Evolutionary conservation across 2,797 vertebrate genomes (phyloP).

Genomic region (Falco peregrinus): DNA sequence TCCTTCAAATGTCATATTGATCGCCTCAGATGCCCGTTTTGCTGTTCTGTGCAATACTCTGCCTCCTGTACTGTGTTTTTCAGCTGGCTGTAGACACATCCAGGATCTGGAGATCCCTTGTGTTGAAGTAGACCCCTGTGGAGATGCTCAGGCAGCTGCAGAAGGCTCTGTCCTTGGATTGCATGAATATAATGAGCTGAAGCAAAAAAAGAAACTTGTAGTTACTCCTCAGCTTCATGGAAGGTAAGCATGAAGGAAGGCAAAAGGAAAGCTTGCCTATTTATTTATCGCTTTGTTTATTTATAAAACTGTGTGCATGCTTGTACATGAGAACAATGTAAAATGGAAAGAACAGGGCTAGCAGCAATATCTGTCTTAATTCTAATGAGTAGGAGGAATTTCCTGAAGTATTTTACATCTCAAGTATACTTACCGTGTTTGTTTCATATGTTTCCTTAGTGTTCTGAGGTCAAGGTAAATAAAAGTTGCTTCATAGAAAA

Average conservation of each 20-base stretch:
- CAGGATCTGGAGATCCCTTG: constrained; percentile 89
- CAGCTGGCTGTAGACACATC: constrained; percentile 88
- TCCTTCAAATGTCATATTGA: not conserved
- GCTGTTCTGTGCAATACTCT: not conserved
- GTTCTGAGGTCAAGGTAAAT: not conserved
- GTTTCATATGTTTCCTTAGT: not conserved
- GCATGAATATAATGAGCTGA: constrained; percentile 90
- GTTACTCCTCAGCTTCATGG: constrained; percentile 83
- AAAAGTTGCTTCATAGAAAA: not conserved
- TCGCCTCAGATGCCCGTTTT: not conserved
- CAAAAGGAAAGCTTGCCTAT: not conserved
- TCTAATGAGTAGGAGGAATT: not conserved
- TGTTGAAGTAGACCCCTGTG: constrained; percentile 92
- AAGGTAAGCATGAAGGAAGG: too few relatives aligned
- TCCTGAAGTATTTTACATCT: not conserved
- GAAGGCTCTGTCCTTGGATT: constrained; percentile 92
- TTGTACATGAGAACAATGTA: not conserved
- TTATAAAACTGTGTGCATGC: not conserved
- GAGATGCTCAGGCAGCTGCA: constrained; percentile 91
- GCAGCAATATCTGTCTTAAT: not conserved
- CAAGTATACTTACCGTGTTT: not conserved
- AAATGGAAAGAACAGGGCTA: not conserved
- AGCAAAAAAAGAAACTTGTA: constrained; percentile 88
- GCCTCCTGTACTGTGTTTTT: not conserved
- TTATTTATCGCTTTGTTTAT: not conserved